These are phyloP conservation scores for Dasysyrphus tricinctus DNA, from an alignment of 2,888 invertebrate species.

Conservation along the genomic window DNA sequence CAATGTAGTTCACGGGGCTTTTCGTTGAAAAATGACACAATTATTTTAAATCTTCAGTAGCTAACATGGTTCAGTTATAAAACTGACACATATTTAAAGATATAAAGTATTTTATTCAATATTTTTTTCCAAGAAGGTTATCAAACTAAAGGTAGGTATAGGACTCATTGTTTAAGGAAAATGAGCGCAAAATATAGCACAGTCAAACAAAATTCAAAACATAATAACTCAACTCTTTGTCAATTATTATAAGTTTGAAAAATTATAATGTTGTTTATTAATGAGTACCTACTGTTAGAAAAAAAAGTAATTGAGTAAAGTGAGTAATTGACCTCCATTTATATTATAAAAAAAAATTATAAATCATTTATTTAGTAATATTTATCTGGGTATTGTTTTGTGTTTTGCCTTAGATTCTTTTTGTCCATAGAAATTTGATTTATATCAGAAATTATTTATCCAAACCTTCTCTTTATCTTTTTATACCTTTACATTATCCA, in stretches of 20 bases:
- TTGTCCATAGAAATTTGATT: constrained; percentile 10
- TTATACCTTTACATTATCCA: background rate
- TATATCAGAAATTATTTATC: constrained; percentile 7
- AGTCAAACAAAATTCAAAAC: constrained; percentile 48
- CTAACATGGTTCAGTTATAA: no score
- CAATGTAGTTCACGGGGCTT: constrained; percentile 24
- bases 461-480: background rate
- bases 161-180: background rate
- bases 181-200: background rate
- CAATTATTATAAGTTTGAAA: background rate
- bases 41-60: background rate
- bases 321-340: constrained; percentile 28
- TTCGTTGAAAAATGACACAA: background rate
- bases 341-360: background rate
- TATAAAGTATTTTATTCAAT: background rate
- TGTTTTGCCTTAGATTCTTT: background rate
- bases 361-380: background rate
- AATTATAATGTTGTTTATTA: background rate
- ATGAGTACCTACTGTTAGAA: background rate
- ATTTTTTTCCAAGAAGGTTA: constrained; percentile 26
- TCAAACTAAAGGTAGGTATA: constrained; percentile 13
- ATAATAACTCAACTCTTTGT: constrained; percentile 43
- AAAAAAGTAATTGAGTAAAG: background rate
- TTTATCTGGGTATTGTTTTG: background rate
- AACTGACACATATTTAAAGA: constrained; percentile 10